phyloP scores from a whole-genome alignment of 2,113 vertebrate genomes.

The zebrafish (Danio rerio) region GRCz12tu NC_133196.1:33039001-33039500 shows the following conservation, averaged over 20 bases:
- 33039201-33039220: constrained; percentile 61
- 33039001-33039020: no score
- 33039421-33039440: constrained; percentile 51
- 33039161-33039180: constrained; percentile 23
- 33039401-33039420: constrained; percentile 36
- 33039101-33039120: no score
- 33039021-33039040: no score
- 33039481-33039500: constrained; percentile 65
- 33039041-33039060: no score
- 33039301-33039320: background rate
- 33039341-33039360: background rate
- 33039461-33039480: constrained; percentile 62
- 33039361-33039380: constrained; percentile 4
- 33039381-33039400: background rate
- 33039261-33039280: constrained; percentile 25
- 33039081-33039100: no score
- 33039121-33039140: background rate
- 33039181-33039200: constrained; percentile 54
- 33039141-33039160: constrained; percentile 22
- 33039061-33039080: no score
- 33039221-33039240: constrained; percentile 58
- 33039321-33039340: background rate
- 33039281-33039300: background rate
- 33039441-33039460: constrained; percentile 52
- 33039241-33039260: constrained; percentile 56